A percentile compares a stretch with the other conserved stretches of the same genome.
Evolutionary conservation across 1,140 invertebrate genomes (phyloP).

Genomic region (Cylas formicarius): DNA sequence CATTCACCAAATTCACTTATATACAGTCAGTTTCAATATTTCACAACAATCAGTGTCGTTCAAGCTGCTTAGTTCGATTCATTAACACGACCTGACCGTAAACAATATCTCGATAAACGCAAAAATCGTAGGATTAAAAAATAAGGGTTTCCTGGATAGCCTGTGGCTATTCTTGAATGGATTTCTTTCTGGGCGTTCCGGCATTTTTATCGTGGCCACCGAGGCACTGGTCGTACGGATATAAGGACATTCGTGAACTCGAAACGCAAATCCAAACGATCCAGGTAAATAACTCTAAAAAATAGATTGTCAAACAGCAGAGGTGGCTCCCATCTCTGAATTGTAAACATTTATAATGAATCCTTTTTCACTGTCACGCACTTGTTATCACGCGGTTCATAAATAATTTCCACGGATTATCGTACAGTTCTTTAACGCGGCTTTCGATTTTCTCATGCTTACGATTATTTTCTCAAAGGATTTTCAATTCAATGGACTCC

Average conservation of each 20-base stretch:
- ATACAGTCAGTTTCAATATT: too few species aligned
- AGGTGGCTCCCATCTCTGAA: conserved; percentile 44
- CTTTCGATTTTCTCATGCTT: conserved; percentile 37
- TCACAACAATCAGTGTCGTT: too few species aligned
- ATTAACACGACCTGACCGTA: conserved; percentile 7
- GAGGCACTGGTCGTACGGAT: background rate
- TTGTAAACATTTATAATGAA: conserved; percentile 40
- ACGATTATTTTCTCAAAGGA: conserved; percentile 33
- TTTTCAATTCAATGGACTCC: conserved; percentile 43
- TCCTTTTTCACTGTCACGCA: conserved; percentile 37
- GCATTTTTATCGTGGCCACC: background rate
- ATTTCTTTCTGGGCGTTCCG: background rate
- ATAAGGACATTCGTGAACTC: conserved; percentile 2
- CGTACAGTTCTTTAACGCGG: conserved; percentile 39
- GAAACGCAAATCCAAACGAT: conserved; percentile 21
- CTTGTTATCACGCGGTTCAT: conserved; percentile 34
- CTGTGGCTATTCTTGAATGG: conserved; percentile 9
- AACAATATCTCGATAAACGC: too few species aligned
- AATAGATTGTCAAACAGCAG: conserved; percentile 41
- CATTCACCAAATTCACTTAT: too few species aligned
- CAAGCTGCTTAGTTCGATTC: too few species aligned
- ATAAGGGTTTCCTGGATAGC: conserved; percentile 20
- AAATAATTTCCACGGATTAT: conserved; percentile 43
- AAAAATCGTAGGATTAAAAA: too few species aligned
- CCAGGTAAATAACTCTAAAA: conserved; percentile 30